Evolutionary conservation across 1,140 invertebrate species (phyloP).

Genomic region (Arion vulgaris): DNA sequence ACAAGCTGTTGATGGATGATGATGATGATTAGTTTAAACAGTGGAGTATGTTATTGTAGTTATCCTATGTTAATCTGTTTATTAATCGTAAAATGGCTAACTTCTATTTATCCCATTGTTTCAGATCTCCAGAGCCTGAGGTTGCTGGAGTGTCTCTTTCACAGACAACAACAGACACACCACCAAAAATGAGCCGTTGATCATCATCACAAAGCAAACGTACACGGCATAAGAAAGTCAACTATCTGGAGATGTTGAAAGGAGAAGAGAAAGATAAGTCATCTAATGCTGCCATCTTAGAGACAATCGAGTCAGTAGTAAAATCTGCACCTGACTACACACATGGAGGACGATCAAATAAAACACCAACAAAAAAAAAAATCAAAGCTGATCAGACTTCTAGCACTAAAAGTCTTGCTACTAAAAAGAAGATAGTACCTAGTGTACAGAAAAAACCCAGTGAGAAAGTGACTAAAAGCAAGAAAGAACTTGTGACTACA

Average conservation of each 20-base stretch:
- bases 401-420: not conserved
- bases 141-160: not conserved
- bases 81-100: too few relatives aligned
- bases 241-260: slow-evolving; percentile 64
- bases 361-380: slow-evolving; percentile 18
- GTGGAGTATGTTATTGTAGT: too few relatives aligned
- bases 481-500: not conserved
- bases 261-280: slow-evolving; percentile 50
- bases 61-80: too few relatives aligned
- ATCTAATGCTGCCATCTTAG: slow-evolving; percentile 37
- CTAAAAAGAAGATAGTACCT: not conserved
- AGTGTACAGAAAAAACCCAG: not conserved
- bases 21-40: too few relatives aligned
- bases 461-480: not conserved
- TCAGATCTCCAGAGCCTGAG: slow-evolving; percentile 33
- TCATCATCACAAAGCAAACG: slow-evolving; percentile 38
- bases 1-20: too few relatives aligned
- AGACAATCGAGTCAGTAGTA: slow-evolving; percentile 36
- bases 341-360: slow-evolving; percentile 30
- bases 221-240: slow-evolving; percentile 66
- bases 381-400: not conserved
- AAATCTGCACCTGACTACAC: slow-evolving; percentile 14
- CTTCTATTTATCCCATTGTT: not conserved
- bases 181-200: not conserved
- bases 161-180: not conserved